Conservation (phyloP, 2,113 vertebrate species). For the Paedocypris sp. region DNA sequence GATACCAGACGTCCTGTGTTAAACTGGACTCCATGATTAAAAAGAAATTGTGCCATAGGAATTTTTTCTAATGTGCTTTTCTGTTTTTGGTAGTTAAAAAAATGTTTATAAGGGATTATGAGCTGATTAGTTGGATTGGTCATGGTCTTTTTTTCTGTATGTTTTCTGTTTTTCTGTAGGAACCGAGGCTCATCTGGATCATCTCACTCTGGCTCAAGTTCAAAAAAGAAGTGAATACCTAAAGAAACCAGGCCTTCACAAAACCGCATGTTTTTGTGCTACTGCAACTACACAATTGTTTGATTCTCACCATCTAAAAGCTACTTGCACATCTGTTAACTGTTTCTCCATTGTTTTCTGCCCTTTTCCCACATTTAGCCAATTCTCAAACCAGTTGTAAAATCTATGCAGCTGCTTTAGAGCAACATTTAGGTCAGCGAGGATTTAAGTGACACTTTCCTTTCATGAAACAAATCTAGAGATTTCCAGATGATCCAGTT, state of each 20-base stretch:
- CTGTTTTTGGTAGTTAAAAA: neutral
- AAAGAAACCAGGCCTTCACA: constrained; percentile 40
- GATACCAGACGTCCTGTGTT: constrained; percentile 43
- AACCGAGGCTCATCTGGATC: constrained; percentile 85
- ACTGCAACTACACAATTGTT: constrained; percentile 42
- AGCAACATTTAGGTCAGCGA: neutral
- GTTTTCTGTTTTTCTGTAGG: constrained; percentile 54
- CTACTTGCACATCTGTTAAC: neutral
- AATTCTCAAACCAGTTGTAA: constrained; percentile 4
- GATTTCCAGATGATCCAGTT: too few species aligned
- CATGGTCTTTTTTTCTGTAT: constrained; percentile 55
- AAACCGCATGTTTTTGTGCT: constrained; percentile 59
- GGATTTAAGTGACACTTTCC: neutral
- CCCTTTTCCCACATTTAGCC: constrained; percentile 1
- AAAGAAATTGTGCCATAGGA: neutral
- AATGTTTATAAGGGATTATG: neutral
- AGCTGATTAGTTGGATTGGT: constrained; percentile 44
- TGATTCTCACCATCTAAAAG: constrained; percentile 33
- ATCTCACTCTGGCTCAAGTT: constrained; percentile 93
- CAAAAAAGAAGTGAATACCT: constrained; percentile 88
- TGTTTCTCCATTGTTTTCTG: neutral
- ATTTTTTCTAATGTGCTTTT: constrained; percentile 15
- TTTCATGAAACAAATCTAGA: too few species aligned
- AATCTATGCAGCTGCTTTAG: neutral
- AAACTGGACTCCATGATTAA: neutral